These are phyloP conservation scores for Vimba vimba DNA, from an alignment of 2,113 vertebrate species.

Conservation along the genomic window DNA sequence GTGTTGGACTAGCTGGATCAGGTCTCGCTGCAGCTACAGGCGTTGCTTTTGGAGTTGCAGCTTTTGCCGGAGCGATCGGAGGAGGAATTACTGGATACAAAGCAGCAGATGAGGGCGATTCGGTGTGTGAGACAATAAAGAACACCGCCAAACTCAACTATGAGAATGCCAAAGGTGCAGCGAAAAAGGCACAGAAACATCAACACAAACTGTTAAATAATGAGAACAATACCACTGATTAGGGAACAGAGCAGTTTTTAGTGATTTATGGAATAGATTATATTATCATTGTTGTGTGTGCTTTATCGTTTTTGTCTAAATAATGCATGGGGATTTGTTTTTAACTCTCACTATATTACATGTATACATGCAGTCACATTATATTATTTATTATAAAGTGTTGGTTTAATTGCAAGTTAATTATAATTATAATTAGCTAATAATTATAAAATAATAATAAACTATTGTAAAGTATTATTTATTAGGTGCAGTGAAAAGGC, in stretches of 20 bases:
- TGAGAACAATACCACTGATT: not conserved
- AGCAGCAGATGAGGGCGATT: not conserved
- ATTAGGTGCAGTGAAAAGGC: too few species aligned
- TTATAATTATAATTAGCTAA: too few species aligned
- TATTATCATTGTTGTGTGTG: too few species aligned
- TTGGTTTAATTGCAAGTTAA: too few species aligned
- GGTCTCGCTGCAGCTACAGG: not conserved
- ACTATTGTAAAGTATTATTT: too few species aligned
- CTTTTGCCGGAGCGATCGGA: not conserved
- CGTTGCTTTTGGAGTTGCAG: not conserved
- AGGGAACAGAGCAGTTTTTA: not conserved
- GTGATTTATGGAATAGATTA: not conserved
- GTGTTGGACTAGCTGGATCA: not conserved
- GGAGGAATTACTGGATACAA: slow-evolving; percentile 29
- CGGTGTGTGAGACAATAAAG: not conserved
- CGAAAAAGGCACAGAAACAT: slow-evolving; percentile 22
- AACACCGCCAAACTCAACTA: slow-evolving; percentile 20
- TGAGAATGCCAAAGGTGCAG: not conserved
- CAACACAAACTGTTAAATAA: slow-evolving; percentile 5
- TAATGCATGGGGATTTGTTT: too few species aligned
- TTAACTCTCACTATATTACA: too few species aligned
- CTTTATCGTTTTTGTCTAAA: too few species aligned
- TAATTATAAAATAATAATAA: too few species aligned
- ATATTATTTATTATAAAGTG: too few species aligned
- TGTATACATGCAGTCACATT: too few species aligned